These are phyloP conservation scores for Callipepla squamata DNA, from an alignment of 2,113 vertebrate genomes.

Conservation along the genomic window DNA sequence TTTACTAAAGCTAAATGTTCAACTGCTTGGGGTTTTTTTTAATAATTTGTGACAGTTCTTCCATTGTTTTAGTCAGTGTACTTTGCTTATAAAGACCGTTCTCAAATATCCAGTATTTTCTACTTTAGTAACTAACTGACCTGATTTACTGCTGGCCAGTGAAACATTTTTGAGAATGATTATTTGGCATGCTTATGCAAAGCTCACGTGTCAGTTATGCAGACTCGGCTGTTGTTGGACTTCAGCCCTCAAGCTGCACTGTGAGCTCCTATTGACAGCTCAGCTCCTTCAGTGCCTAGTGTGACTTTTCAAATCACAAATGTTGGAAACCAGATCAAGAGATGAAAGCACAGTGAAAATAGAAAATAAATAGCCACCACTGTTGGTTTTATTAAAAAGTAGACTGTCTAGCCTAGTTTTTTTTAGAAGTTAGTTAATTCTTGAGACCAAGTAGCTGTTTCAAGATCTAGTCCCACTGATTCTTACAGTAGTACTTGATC, in stretches of 20 bases:
- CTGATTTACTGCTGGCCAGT: neutral
- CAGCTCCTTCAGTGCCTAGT: neutral
- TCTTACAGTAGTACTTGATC: neutral
- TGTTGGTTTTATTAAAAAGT: neutral
- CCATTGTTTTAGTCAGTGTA: neutral
- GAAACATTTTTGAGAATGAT: neutral
- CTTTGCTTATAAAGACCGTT: neutral
- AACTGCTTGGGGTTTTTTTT: neutral
- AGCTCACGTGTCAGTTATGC: neutral
- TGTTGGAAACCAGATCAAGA: neutral
- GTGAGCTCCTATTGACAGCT: neutral
- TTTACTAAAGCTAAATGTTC: neutral
- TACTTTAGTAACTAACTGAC: neutral
- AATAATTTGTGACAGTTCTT: neutral
- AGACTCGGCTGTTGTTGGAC: neutral
- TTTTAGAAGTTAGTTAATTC: neutral
- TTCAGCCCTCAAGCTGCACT: neutral
- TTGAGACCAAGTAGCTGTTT: neutral
- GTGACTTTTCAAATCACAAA: neutral
- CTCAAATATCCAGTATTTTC: neutral
- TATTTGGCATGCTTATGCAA: neutral
- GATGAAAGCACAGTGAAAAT: neutral
- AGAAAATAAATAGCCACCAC: neutral
- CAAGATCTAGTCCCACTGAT: neutral
- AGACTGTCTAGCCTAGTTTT: neutral